Conservation (phyloP, 1,140 invertebrate species). For the Drosophila nebulosa region DNA sequence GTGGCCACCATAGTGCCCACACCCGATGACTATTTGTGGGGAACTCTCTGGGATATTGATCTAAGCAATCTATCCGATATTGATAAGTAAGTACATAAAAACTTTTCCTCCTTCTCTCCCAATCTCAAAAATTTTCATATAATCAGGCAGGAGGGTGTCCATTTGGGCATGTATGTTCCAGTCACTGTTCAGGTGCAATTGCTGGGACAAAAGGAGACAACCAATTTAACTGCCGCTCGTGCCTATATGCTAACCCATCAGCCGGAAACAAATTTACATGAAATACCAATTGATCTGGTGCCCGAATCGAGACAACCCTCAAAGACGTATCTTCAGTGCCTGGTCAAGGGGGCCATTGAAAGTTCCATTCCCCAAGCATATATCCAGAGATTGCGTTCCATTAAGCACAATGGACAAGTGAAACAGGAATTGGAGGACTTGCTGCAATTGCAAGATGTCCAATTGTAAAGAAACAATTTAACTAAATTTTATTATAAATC, state of each 20-base stretch:
- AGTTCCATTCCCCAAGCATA: slow-evolving; percentile 56
- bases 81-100: slow-evolving; percentile 46
- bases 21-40: slow-evolving; percentile 33
- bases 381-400: slow-evolving; percentile 35
- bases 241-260: slow-evolving; percentile 54
- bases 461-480: neutral
- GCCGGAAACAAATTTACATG: slow-evolving; percentile 40
- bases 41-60: slow-evolving; percentile 68
- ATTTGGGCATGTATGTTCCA: slow-evolving; percentile 40
- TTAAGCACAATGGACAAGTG: slow-evolving; percentile 59
- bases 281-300: slow-evolving; percentile 12
- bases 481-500: neutral
- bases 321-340: slow-evolving; percentile 65
- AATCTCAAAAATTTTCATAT: neutral
- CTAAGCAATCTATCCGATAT: slow-evolving; percentile 53
- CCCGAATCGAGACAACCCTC: slow-evolving; percentile 55
- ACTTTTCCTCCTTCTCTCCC: neutral
- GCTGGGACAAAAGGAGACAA: neutral
- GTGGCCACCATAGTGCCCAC: slow-evolving; percentile 68
- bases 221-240: slow-evolving; percentile 23
- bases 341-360: slow-evolving; percentile 69
- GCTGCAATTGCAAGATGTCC: slow-evolving; percentile 43
- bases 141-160: slow-evolving; percentile 62
- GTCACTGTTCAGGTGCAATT: slow-evolving; percentile 44
- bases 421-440: slow-evolving; percentile 24